phyloP scores from a whole-genome alignment of 2,888 invertebrate genomes.

The Cylindroiulus punctatus region DNA sequence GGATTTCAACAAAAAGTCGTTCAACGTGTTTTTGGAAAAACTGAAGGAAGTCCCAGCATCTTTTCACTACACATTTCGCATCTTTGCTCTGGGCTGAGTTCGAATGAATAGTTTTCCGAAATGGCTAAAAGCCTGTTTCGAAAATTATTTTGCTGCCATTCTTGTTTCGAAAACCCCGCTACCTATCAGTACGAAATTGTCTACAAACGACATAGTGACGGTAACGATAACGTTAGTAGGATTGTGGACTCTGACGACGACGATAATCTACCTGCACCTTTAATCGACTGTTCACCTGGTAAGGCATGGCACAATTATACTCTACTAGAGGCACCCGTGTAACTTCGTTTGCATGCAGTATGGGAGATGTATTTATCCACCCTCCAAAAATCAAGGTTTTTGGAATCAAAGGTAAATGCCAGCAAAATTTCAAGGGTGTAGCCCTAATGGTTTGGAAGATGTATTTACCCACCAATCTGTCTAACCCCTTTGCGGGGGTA shows the following conservation, averaged over 20 bases:
- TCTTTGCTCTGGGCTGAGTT: background rate
- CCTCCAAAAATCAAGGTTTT: too few relatives aligned
- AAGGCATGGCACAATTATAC: constrained; percentile 3
- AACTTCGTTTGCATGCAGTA: too few relatives aligned
- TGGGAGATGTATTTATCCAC: too few relatives aligned
- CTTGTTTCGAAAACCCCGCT: constrained; percentile 23
- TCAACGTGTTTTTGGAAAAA: background rate
- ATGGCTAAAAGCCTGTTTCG: constrained; percentile 12
- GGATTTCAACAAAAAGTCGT: background rate
- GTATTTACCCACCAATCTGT: too few relatives aligned
- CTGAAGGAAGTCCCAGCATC: background rate
- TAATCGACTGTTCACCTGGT: constrained; percentile 45
- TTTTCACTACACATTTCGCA: constrained; percentile 13
- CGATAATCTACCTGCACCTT: background rate
- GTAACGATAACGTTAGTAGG: background rate
- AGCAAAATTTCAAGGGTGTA: too few relatives aligned
- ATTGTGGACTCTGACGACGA: constrained; percentile 20
- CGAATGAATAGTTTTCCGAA: background rate
- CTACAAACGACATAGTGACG: constrained; percentile 43
- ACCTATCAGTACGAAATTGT: constrained; percentile 50
- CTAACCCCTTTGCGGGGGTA: too few relatives aligned
- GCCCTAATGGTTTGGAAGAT: too few relatives aligned
- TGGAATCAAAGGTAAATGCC: too few relatives aligned
- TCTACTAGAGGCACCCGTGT: too few relatives aligned
- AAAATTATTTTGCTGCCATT: constrained; percentile 49